phyloP scores from a whole-genome alignment of 2,888 invertebrate species.

The Drosophila subsilvestris region DNA sequence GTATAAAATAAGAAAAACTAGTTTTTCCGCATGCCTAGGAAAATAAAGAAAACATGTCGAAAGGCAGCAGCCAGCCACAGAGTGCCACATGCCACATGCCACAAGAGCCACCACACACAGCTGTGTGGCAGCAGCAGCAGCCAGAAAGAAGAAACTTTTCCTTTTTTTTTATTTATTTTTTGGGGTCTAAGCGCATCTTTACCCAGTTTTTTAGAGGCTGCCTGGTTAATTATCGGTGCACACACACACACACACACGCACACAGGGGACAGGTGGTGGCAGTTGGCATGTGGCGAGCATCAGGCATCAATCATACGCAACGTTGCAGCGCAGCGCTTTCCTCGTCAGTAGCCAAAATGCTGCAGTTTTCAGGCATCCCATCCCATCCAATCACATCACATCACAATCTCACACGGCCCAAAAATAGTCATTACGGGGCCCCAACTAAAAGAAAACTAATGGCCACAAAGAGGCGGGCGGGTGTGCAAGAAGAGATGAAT shows the following conservation, averaged over 20 bases:
- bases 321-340: conserved; percentile 45
- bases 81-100: not conserved
- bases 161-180: conserved; percentile 18
- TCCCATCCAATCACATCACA: conserved; percentile 12
- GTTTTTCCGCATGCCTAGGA: conserved; percentile 81
- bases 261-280: not conserved
- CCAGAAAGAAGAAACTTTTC: conserved; percentile 69
- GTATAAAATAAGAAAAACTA: conserved; percentile 57
- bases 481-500: not conserved
- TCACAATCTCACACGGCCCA: conserved; percentile 62
- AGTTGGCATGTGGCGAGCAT: conserved; percentile 36
- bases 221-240: conserved; percentile 56
- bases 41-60: conserved; percentile 54
- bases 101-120: conserved; percentile 6
- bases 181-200: conserved; percentile 80
- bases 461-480: not conserved
- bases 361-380: conserved; percentile 1
- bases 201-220: conserved; percentile 68
- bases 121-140: conserved; percentile 16
- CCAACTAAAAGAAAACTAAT: conserved; percentile 51
- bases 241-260: conserved; percentile 20
- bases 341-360: conserved; percentile 11
- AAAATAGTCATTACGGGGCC: conserved; percentile 74
- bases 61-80: conserved; percentile 11
- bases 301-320: conserved; percentile 67